These are phyloP conservation scores for Venturia canescens DNA, from an alignment of 1,140 invertebrate species.

Conservation along the genomic window DNA sequence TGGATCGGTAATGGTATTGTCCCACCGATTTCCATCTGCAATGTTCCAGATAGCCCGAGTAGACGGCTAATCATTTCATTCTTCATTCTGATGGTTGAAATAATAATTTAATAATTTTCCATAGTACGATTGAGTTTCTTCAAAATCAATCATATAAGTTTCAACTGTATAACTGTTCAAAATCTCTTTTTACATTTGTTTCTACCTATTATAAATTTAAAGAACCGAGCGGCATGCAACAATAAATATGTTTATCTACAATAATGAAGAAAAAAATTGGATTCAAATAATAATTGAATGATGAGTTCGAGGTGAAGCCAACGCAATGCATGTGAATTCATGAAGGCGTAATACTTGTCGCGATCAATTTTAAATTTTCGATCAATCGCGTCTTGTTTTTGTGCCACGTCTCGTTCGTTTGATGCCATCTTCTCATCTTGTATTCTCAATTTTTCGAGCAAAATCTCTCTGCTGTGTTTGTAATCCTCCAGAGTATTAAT, in stretches of 20 bases:
- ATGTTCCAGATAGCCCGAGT: slow-evolving; percentile 58
- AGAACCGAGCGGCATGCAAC: too few relatives aligned
- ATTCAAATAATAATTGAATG: too few relatives aligned
- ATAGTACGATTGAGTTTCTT: slow-evolving; percentile 1
- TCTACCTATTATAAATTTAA: too few relatives aligned
- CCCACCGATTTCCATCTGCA: slow-evolving; percentile 59
- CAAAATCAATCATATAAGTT: background rate
- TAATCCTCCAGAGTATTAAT: slow-evolving; percentile 68
- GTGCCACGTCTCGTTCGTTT: slow-evolving; percentile 56
- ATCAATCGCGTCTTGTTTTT: slow-evolving; percentile 53
- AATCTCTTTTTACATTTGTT: too few relatives aligned
- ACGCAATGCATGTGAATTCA: too few relatives aligned
- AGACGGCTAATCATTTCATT: slow-evolving; percentile 63
- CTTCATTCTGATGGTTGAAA: slow-evolving; percentile 59
- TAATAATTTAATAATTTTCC: background rate
- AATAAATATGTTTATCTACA: too few relatives aligned
- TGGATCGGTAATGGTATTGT: slow-evolving; percentile 55
- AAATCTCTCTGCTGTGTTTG: slow-evolving; percentile 54
- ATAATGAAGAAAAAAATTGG: too few relatives aligned
- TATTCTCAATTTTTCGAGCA: slow-evolving; percentile 58
- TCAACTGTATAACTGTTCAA: slow-evolving; percentile 16
- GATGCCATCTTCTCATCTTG: slow-evolving; percentile 48
- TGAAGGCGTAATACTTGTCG: slow-evolving; percentile 60
- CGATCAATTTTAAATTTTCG: slow-evolving; percentile 61
- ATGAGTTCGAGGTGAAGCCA: too few relatives aligned